A percentile compares a stretch with the other conserved stretches of the same genome.
Conservation (phyloP, 2,888 invertebrate species). For the Euplexia lucipara region DNA sequence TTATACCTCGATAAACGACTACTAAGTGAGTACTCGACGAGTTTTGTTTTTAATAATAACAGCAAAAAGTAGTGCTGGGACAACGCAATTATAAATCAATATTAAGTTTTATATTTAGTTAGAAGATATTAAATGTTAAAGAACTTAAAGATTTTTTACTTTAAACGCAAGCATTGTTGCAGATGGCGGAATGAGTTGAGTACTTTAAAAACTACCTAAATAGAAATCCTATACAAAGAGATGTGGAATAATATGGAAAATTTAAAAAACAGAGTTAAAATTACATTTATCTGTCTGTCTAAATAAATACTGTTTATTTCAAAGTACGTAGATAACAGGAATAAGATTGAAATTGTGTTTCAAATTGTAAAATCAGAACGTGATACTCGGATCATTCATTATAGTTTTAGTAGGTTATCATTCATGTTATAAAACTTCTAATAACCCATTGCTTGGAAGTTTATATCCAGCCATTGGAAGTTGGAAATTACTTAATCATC, state of each 20-base stretch:
- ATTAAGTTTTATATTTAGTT: slow-evolving; percentile 2
- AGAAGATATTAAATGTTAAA: background rate
- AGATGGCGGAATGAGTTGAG: no score
- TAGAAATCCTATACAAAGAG: no score
- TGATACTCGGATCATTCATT: background rate
- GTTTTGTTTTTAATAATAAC: slow-evolving; percentile 44
- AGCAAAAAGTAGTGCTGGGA: slow-evolving; percentile 37
- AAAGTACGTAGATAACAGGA: background rate
- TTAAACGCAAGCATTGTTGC: no score
- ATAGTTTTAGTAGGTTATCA: background rate
- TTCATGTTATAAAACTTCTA: slow-evolving; percentile 1
- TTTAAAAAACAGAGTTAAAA: no score
- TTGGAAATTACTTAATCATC: slow-evolving; percentile 17
- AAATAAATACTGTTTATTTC: background rate
- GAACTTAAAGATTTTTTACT: no score
- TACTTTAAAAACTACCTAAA: no score
- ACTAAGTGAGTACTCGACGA: slow-evolving; percentile 45
- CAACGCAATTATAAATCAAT: slow-evolving; percentile 32
- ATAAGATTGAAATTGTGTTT: background rate
- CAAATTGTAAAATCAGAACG: background rate
- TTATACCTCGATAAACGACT: slow-evolving; percentile 55
- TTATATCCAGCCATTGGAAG: background rate
- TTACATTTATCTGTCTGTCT: no score
- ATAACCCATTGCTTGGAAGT: background rate
- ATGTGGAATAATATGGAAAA: no score